A percentile compares a stretch with the other conserved stretches of the same genome.
Conservation (phyloP, 1,140 invertebrate genomes). For the Lordiphosa clarofinis region DNA sequence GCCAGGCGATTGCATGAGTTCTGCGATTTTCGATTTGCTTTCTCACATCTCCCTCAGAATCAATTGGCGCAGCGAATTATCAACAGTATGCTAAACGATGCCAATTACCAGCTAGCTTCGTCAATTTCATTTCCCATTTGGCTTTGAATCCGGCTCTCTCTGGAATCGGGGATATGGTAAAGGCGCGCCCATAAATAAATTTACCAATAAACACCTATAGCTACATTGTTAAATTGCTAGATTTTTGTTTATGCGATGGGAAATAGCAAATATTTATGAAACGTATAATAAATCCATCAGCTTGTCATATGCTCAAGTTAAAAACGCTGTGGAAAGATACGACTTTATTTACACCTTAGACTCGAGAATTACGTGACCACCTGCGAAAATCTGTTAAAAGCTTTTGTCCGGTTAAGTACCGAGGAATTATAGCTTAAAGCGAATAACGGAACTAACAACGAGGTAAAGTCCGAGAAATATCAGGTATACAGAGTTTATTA, state of each 20-base stretch:
- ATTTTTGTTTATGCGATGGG: too few relatives aligned
- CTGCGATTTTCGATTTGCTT: constrained; percentile 14
- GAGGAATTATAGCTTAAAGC: too few relatives aligned
- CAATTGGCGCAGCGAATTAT: constrained; percentile 63
- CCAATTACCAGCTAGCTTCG: constrained; percentile 34
- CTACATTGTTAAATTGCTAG: not conserved
- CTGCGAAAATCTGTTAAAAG: not conserved
- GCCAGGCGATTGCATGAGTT: constrained; percentile 17
- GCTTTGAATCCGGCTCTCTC: constrained; percentile 22
- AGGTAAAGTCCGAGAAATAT: too few relatives aligned
- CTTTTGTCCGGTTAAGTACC: too few relatives aligned
- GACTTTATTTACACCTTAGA: too few relatives aligned
- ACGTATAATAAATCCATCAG: constrained; percentile 14
- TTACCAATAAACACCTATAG: constrained; percentile 14
- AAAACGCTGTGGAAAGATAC: not conserved
- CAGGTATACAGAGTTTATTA: too few relatives aligned
- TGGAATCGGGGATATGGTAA: constrained; percentile 16
- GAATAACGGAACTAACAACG: too few relatives aligned
- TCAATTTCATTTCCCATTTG: constrained; percentile 14
- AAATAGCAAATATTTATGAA: constrained; percentile 4
- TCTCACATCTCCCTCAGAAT: constrained; percentile 16
- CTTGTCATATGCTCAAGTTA: constrained; percentile 9
- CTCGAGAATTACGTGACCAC: too few relatives aligned
- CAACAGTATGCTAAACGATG: constrained; percentile 49
- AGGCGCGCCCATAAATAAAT: constrained; percentile 11